phyloP scores from a whole-genome alignment of 2,888 invertebrate genomes.

The Drosophila algonquin region DNA sequence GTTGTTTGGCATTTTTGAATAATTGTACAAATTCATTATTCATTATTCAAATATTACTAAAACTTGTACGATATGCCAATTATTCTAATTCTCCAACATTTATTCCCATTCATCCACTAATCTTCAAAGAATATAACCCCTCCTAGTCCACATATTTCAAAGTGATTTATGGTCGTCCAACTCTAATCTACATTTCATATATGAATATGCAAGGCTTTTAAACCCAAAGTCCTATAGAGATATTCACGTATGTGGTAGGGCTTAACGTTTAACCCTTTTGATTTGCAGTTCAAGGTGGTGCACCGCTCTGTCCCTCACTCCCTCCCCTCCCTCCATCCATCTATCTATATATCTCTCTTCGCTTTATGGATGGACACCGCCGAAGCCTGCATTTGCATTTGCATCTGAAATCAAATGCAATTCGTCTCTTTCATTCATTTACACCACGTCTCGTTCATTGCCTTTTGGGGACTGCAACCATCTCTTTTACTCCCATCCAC shows the following conservation, averaged over 20 bases:
- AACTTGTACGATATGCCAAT: no score
- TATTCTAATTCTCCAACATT: neutral
- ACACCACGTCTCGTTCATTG: constrained; percentile 68
- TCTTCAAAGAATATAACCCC: neutral
- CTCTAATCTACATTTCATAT: neutral
- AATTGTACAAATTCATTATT: no score
- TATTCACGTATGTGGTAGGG: neutral
- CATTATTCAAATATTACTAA: no score
- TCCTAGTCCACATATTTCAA: neutral
- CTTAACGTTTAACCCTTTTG: constrained; percentile 3
- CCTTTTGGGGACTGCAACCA: constrained; percentile 49
- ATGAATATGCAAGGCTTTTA: neutral
- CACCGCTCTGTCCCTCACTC: neutral
- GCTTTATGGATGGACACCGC: neutral
- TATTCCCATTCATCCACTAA: no score
- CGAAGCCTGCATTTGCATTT: constrained; percentile 31
- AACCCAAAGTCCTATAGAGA: neutral
- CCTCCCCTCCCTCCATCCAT: neutral
- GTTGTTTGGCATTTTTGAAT: no score
- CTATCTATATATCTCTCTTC: neutral
- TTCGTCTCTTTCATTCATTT: constrained; percentile 61
- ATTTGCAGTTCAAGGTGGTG: constrained; percentile 40
- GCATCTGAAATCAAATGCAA: constrained; percentile 63
- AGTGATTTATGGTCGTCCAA: neutral
- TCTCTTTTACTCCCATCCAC: constrained; percentile 25